Base-by-base conservation (phyloP, 2,797 vertebrate genomes). In the Clarias pachynema region DNA sequence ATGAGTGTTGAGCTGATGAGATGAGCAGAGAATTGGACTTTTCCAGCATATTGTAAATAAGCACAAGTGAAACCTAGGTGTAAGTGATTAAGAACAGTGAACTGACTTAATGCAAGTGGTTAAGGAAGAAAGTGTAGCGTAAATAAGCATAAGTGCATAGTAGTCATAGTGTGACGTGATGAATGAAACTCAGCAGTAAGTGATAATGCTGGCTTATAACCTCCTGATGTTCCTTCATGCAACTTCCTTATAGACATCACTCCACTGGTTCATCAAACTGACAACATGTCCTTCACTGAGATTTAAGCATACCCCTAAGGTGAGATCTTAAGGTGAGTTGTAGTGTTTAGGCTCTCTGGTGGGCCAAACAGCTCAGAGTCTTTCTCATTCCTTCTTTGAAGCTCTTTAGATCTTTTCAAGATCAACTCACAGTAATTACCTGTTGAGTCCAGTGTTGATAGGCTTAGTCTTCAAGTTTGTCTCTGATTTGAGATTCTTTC, bases 61-160 rank as follows among this genome's bases (percentile, higher is more conserved):
- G 44, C 49, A 53, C 4, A 7, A 26, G 37, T 14, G 37, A 40
- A 70, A 49, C 40, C 12, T 24, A 44, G 14, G n/a, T 15, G 40
- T 49, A 15, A 7, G 70, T 49, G 70, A 44, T 70, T 12, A 40
- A 24, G 12, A 72, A n/a, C 40, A 53, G 44, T 26, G 70, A 49
- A 73, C 2, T n/a, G 70, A 49, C 72, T 44, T n/a, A 49, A 2
- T 3, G 70, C 37, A n/a, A 4, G 69, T n/a, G 37, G 40, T 70
- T 70, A 53, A 20, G 7, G 18, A 57, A 29, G 70, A n/a, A 44
- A 73, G 40, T n/a, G 16, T 29, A 12, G 26, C 18, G n/a, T 74
- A 74, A 74, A 56, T 74, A 74, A 29, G 72, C 26, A 8, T 77
- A 57, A 77, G 73, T 77, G 73, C 73, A 74, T 74, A 18, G 24